Evolutionary conservation across 2,797 vertebrate genomes (phyloP).

Genomic region (Remorina albescens): DNA sequence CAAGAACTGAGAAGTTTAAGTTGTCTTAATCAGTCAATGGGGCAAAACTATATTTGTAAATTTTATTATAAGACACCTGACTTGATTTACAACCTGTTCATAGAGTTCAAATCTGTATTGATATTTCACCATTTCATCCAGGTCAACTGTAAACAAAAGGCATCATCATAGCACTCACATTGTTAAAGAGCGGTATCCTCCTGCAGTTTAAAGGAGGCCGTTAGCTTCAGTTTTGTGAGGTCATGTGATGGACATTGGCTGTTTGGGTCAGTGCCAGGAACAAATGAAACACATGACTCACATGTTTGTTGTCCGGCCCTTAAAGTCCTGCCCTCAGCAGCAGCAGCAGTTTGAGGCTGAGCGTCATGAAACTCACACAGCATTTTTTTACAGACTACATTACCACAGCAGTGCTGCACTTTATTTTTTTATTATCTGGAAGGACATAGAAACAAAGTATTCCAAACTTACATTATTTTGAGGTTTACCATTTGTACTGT

Average conservation of each 20-base stretch:
- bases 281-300: conserved; percentile 30
- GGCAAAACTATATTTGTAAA: background rate
- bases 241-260: conserved; percentile 65
- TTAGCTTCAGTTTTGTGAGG: conserved; percentile 44
- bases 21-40: background rate
- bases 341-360: background rate
- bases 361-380: background rate
- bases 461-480: background rate
- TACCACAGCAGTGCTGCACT: background rate
- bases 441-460: background rate
- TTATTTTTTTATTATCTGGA: background rate
- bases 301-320: conserved; percentile 6
- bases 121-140: background rate
- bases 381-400: background rate
- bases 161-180: too few species aligned
- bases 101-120: background rate
- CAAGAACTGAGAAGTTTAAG: background rate
- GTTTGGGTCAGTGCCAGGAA: conserved; percentile 34
- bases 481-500: background rate
- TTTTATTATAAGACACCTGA: background rate
- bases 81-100: background rate
- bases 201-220: conserved; percentile 2
- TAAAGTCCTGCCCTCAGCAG: background rate
- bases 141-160: background rate
- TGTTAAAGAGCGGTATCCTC: background rate